Base-by-base conservation (phyloP, 1,140 invertebrate genomes). In the Danaus plexippus region DNA sequence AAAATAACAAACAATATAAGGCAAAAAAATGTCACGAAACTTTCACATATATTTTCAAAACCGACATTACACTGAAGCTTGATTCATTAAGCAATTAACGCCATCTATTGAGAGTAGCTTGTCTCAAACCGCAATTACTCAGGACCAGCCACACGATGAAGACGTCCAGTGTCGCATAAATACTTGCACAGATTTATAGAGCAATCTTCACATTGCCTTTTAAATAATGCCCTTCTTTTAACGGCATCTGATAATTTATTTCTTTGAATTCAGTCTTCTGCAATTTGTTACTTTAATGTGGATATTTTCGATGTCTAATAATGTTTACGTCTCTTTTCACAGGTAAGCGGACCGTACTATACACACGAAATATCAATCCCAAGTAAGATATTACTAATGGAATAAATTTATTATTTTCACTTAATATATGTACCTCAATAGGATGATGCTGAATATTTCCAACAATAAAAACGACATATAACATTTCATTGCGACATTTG, bases 1-100 rank as follows among this genome's bases (percentile, higher is more conserved):
- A 32, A 32, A 32, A 32, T 32, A 32, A 6, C 2, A 32, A 32
- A 32, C 41, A 43, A 52, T 52, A 52, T 43, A 52, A 43, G 42
- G 41, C 50, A 12, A 43, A 43, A 55, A 48, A 48, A 43, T 43
- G 4, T 15, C 18, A 10, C 41, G 9, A 51, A 22, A 41, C 41
- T 40, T 11, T n/a, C 48, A 52, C 41, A 11, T 40, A n/a, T 41
- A 10, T 50, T 44, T 57, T 48, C 54, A 11, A 11, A 48, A 42
- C 43, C 43, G 46, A 53, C 40, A 47, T 54, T 11, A 47, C 47
- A 42, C 43, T 12, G 11, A 51, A 50, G 53, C 71, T 73, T 82
- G 78, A 85, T 85, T 76, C 76, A 85, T 77, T 69, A 63, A 60
- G 69, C 67, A 77, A 81, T 85, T 67, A 77, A 81, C 69, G 66